Evolutionary conservation across 1,140 invertebrate genomes (phyloP).

Genomic region (Bemisia tabaci): DNA sequence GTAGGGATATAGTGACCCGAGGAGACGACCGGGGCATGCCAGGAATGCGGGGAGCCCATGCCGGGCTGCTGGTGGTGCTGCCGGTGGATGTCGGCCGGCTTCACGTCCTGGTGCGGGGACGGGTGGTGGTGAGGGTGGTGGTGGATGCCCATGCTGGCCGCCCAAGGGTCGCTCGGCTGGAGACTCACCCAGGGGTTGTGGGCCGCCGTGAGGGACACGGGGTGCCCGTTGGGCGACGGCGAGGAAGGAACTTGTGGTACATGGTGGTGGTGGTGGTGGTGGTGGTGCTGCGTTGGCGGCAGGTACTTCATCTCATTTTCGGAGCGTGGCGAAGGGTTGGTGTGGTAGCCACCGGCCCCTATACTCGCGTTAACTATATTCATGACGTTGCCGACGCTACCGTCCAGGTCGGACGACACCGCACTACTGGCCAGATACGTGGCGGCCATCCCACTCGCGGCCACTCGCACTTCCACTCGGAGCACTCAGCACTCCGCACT

Average conservation of each 20-base stretch:
- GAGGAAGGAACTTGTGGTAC: conserved; percentile 49
- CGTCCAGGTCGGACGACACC: conserved; percentile 55
- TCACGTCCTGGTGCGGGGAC: conserved; percentile 35
- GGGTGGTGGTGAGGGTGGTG: conserved; percentile 47
- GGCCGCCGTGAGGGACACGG: conserved; percentile 38
- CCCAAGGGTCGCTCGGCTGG: conserved; percentile 82
- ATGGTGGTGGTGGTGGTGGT: conserved; percentile 53
- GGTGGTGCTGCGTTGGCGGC: conserved; percentile 63
- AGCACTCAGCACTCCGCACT: conserved; percentile 6
- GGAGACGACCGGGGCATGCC: conserved; percentile 71
- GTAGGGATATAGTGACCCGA: conserved; percentile 62
- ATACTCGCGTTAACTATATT: conserved; percentile 30
- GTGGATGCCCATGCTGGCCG: conserved; percentile 47
- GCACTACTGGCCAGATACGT: conserved; percentile 69
- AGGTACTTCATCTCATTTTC: conserved; percentile 89
- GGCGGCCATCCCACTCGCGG: conserved; percentile 57
- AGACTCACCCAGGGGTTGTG: conserved; percentile 43
- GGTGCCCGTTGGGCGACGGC: no score
- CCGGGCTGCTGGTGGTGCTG: conserved; percentile 32
- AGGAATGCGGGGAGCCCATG: conserved; percentile 57
- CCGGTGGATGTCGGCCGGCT: conserved; percentile 27
- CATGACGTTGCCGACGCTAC: conserved; percentile 46
- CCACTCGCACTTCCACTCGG: conserved; percentile 21
- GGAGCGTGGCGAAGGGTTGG: conserved; percentile 60
- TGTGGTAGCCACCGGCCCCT: conserved; percentile 15